Base-by-base conservation (phyloP, 2,888 invertebrate species). In the Callosobruchus maculatus region DNA sequence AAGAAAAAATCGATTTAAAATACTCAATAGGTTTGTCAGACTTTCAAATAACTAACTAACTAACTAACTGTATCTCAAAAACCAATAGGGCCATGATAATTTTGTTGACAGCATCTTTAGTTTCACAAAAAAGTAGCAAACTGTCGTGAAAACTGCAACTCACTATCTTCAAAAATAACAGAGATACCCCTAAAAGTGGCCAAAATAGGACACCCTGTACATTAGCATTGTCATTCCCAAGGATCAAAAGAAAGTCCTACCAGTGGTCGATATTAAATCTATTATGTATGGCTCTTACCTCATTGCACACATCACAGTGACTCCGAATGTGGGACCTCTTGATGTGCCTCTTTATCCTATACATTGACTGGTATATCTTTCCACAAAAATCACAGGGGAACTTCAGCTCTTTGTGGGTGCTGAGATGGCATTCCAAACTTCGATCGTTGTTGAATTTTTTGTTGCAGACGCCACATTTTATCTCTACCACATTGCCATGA, bases 361-460 rank as follows among this genome's bases (percentile, higher is more conserved):
- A 82, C 77, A 83, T 80, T 0, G 83, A 76, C 5, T 79, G 77
- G 70, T 82, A 83, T 31, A 84, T 83, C 74, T 82, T 80, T 21
- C 79, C 80, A 75, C 84, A 84, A 76, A 81, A 82, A 74, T 84
- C 83, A 75, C 84, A 84, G 5, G 84, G 84, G 75, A 80, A 84
- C 69, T 81, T 76, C 73, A 84, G 74, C 74, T 84, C 84, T 67
- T 77, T 80, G 71, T 84, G 84, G 4, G 79, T 78, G 67, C 79
- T 80, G 31, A 84, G 69, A 74, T 84, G 84, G 71, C 74, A 78
- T 71, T 82, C 80, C 20, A 84, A 75, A 20, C 78, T 78, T 26
- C 81, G 77, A 72, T 84, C 83, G 22, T 77, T 81, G 70, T 80
- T 79, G 73, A 83, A 84, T n/a, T 74, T 74, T 73, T 81, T 80